Base-by-base conservation (phyloP, 2,888 invertebrate species). In the Galeopsomyia nigrocyanea region DNA sequence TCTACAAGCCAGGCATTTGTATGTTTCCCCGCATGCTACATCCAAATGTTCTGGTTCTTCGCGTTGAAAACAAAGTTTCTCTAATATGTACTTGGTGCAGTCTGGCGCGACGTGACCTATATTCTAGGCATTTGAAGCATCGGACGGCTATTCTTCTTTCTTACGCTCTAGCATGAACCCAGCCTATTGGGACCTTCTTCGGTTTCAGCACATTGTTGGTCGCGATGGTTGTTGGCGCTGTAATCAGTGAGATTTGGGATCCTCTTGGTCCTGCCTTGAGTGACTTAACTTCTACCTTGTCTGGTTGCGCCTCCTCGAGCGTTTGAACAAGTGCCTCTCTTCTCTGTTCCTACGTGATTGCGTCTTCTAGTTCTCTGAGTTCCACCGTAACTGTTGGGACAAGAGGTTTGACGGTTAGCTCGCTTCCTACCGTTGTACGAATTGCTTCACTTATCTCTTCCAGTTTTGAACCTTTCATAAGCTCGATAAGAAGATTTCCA, bases 51-150 rank as follows among this genome's bases (percentile, higher is more conserved):
- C n/a, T 51, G 51, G 10, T n/a, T 51, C 51, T 51, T n/a, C n/a
- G n/a, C n/a, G n/a, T n/a, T n/a, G 3, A 51, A 14, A 51, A n/a
- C 7, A 10, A 14, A 51, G 5, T 51, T 16, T 51, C 3, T n/a
- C 51, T n/a, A 16, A 5, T 5, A 51, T n/a, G 14, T 51, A 14
- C 3, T 51, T 51, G n/a, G 14, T 14, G 51, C 16, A 51, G 14
- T 51, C 51, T 51, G 13, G 17, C n/a, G 51, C 9, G 13, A 51
- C 17, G n/a, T 51, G 51, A 6, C 17, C 51, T n/a, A n/a, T 16
- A 51, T n/a, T 51, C 51, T n/a, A 51, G n/a, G 6, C 51, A 51
- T n/a, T 51, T 51, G n/a, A 51, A 51, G 17, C 51, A 51, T 51
- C 51, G 10, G n/a, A 17, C 13, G 9, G n/a, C n/a, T 14, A 51